phyloP scores from a whole-genome alignment of 2,113 vertebrate species.

The Bos javanicus region DNA sequence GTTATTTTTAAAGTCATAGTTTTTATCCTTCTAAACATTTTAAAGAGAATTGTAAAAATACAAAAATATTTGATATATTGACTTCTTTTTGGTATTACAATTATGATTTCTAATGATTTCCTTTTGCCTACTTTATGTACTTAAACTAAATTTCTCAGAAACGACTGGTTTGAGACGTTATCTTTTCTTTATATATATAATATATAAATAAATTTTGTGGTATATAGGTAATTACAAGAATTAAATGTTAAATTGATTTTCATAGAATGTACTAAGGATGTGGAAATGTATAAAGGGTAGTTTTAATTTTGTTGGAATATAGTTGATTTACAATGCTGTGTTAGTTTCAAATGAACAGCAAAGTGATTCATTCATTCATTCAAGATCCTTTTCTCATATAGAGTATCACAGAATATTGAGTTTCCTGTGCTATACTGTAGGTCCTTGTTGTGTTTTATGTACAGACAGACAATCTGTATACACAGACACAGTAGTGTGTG shows the following conservation, averaged over 20 bases:
- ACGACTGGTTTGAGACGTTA: neutral
- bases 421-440: neutral
- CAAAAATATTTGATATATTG: neutral
- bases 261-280: neutral
- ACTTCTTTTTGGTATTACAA: neutral
- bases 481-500: neutral
- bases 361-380: neutral
- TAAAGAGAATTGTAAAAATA: neutral
- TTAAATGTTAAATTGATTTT: slow-evolving; percentile 17
- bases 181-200: neutral
- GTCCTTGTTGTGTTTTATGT: neutral
- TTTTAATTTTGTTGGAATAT: neutral
- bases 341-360: neutral
- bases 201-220: neutral
- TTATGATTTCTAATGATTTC: neutral
- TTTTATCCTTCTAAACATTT: neutral
- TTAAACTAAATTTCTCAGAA: neutral
- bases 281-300: neutral
- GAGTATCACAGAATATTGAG: neutral
- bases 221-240: neutral
- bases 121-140: neutral
- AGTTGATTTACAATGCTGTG: neutral
- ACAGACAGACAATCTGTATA: neutral
- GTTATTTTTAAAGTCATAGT: neutral
- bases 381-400: neutral